Percentiles rank a stretch among this genome's conserved stretches.
Conservation (phyloP, 92 coral and sea anemone species). For the Palythoa heliodiscus region DNA sequence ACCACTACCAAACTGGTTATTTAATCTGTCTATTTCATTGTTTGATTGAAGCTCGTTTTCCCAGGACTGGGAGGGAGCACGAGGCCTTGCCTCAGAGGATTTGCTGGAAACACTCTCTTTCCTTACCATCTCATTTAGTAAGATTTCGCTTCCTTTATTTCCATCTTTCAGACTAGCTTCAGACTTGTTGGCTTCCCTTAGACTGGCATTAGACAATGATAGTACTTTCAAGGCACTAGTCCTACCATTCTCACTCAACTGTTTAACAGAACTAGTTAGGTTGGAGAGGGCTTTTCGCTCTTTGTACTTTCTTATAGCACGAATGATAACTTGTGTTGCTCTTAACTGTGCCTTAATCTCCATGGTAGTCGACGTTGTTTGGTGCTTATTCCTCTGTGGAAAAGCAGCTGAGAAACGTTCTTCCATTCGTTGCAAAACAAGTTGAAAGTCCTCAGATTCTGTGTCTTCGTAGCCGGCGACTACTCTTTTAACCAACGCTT, state of each 20-base stretch:
- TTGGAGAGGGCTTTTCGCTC: slow-evolving; percentile 53
- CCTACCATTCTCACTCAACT: neutral
- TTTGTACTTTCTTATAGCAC: slow-evolving; percentile 73
- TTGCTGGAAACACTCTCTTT: neutral
- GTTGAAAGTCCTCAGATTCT: slow-evolving; percentile 74
- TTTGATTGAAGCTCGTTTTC: no score
- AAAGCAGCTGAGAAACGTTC: slow-evolving; percentile 87
- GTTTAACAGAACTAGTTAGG: neutral
- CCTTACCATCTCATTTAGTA: neutral
- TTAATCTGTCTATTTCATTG: no score
- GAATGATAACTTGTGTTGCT: slow-evolving; percentile 79
- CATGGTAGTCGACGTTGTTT: slow-evolving; percentile 72
- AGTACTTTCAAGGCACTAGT: neutral
- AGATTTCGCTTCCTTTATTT: neutral
- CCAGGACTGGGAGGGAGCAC: no score
- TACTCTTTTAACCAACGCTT: slow-evolving; percentile 81
- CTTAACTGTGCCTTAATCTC: slow-evolving; percentile 61
- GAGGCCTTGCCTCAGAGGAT: no score
- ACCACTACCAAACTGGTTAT: no score
- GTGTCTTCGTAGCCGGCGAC: slow-evolving; percentile 81
- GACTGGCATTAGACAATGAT: neutral
- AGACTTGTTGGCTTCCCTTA: neutral
- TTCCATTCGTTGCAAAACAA: slow-evolving; percentile 87
- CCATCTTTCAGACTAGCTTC: neutral
- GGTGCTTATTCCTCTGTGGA: slow-evolving; percentile 72